A percentile compares a stretch with the other conserved stretches of the same genome.
Conservation (phyloP, 2,888 invertebrate species). For the Oscheius sp. region DNA sequence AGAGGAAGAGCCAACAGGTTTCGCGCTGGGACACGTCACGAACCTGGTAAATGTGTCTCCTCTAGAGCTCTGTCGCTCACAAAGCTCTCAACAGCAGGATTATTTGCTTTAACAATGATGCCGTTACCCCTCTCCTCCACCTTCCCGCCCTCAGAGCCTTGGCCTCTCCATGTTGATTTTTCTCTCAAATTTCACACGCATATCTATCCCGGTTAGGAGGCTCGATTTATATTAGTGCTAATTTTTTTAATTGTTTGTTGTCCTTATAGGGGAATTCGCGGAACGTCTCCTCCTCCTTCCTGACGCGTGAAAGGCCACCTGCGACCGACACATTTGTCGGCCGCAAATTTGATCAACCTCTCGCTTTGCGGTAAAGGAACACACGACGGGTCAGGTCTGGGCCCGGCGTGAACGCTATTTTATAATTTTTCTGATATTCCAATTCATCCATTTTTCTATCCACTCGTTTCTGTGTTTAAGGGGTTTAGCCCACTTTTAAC, state of each 20-base stretch:
- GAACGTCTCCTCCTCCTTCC: neutral
- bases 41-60: neutral
- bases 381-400: neutral
- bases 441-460: neutral
- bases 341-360: constrained; percentile 25
- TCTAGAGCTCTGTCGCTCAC: neutral
- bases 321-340: neutral
- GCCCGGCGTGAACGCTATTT: neutral
- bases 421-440: constrained; percentile 1
- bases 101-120: constrained; percentile 32
- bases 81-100: neutral
- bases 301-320: constrained; percentile 1
- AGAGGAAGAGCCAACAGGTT: neutral
- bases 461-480: too few relatives aligned
- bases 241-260: neutral
- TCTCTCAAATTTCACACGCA: constrained; percentile 37
- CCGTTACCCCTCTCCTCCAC: constrained; percentile 11
- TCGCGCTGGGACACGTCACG: neutral
- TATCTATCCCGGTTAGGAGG: constrained; percentile 7
- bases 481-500: neutral
- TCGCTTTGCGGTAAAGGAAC: constrained; percentile 21
- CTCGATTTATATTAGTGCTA: neutral
- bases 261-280: neutral
- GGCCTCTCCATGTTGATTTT: constrained; percentile 26
- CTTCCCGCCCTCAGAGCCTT: neutral